Base-by-base conservation (phyloP, 2,113 vertebrate species). In the Centropus bengalensis region DNA sequence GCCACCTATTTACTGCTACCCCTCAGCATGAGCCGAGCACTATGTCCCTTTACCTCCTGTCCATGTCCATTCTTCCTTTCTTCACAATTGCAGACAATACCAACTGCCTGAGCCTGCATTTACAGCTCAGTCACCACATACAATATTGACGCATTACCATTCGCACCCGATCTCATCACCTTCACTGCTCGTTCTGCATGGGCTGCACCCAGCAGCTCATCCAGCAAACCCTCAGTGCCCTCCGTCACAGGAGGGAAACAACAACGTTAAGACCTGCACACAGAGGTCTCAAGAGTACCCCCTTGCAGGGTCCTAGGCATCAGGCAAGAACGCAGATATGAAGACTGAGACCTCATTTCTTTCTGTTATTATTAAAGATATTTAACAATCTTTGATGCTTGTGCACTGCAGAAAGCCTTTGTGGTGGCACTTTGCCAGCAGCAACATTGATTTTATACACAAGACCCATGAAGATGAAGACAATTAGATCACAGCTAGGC, bases 401-500 rank as follows among this genome's bases (percentile, higher is more conserved):
- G 62, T 27, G 62, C 56, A 38, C 67, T 49, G 84, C 88, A 93
- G 84, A 47, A 70, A 88, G 32, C 32, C 24, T 45, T 38, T 4
- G 14, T 0, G 5, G 81, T 91, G 83, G 80, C 84, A 45, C 71
- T 49, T 54, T 68, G 84, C 91, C 93, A 96, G 77, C 77, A 68
- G 63, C 71, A 58, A 62, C 88, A 86, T 67, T 4, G 55, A 83
- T 82, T 85, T 85, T 58, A n/a, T 38, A 32, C 91, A 10, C 62
- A 36, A 68, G 69, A 55, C 82, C 85, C 85, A 86, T 7, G 38
- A 93, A 86, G 38, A 74, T 2, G 18, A 85, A 94, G 88, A 89
- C 88, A 84, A 91, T 87, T 58, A 89, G 86, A 95, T 89, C 89
- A 33, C 54, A 73, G 94, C 78, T 22, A 71, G 18, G 59, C 89